Percentiles rank a stretch among this genome's conserved stretches.
Evolutionary conservation across 2,797 vertebrate genomes (phyloP).

Genomic region (Enteromius treurensis): DNA sequence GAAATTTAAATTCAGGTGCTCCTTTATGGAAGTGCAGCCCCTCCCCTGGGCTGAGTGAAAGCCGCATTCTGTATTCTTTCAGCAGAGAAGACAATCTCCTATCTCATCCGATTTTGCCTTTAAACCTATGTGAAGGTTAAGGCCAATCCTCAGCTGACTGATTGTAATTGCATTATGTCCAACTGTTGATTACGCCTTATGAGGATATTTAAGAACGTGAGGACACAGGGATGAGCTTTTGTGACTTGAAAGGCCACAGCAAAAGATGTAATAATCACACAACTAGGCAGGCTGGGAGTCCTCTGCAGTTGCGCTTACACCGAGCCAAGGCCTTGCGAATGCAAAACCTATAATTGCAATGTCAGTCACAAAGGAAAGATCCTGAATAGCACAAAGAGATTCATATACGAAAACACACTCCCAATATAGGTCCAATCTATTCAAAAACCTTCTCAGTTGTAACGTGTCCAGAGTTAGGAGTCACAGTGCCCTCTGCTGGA

Average conservation of each 20-base stretch:
- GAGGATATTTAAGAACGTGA: constrained; percentile 27
- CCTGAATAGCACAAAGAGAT: constrained; percentile 73
- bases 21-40: constrained; percentile 34
- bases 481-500: constrained; percentile 73
- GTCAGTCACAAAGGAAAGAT: constrained; percentile 74
- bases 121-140: constrained; percentile 36
- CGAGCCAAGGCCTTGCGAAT: constrained; percentile 74
- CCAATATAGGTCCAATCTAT: constrained; percentile 9
- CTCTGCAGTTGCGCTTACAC: constrained; percentile 65
- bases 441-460: background rate
- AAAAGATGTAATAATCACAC: constrained; percentile 16
- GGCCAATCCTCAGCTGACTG: constrained; percentile 9
- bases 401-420: constrained; percentile 41
- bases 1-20: constrained; percentile 50
- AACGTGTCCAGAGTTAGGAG: constrained; percentile 56
- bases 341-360: constrained; percentile 79
- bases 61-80: constrained; percentile 38
- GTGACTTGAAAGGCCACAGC: background rate
- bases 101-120: background rate
- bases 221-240: background rate
- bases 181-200: constrained; percentile 41
- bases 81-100: constrained; percentile 17
- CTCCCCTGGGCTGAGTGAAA: constrained; percentile 31
- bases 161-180: constrained; percentile 56
- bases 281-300: constrained; percentile 17